phyloP scores from a whole-genome alignment of 1,140 invertebrate genomes.

The Ostrea edulis region DNA sequence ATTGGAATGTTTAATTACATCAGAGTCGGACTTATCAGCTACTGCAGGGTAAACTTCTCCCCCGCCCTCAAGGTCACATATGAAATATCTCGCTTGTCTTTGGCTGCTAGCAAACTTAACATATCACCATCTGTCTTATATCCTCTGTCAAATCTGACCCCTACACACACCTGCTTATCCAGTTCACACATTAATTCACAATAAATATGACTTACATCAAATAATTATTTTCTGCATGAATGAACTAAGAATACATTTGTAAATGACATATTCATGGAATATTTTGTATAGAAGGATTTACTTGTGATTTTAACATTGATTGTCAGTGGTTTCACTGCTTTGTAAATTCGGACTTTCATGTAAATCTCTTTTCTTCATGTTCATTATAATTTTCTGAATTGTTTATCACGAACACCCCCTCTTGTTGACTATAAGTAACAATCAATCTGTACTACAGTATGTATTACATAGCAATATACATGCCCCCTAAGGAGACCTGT shows the following conservation, averaged over 20 bases:
- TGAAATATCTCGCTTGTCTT: not conserved
- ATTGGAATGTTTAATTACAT: not conserved
- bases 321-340: no score
- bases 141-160: constrained; percentile 15
- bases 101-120: not conserved
- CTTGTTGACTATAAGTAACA: no score
- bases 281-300: no score
- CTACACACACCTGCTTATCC: not conserved
- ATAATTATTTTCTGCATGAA: not conserved
- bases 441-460: no score
- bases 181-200: constrained; percentile 32
- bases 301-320: no score
- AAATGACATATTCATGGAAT: not conserved
- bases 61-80: not conserved
- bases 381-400: no score
- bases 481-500: no score
- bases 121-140: constrained; percentile 9
- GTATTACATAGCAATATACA: no score
- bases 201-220: not conserved
- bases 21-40: not conserved
- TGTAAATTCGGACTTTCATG: no score
- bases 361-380: no score
- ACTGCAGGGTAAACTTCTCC: not conserved
- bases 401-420: no score
- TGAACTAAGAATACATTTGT: not conserved